Conservation (phyloP, 2,888 invertebrate genomes). For the Bibio marci region DNA sequence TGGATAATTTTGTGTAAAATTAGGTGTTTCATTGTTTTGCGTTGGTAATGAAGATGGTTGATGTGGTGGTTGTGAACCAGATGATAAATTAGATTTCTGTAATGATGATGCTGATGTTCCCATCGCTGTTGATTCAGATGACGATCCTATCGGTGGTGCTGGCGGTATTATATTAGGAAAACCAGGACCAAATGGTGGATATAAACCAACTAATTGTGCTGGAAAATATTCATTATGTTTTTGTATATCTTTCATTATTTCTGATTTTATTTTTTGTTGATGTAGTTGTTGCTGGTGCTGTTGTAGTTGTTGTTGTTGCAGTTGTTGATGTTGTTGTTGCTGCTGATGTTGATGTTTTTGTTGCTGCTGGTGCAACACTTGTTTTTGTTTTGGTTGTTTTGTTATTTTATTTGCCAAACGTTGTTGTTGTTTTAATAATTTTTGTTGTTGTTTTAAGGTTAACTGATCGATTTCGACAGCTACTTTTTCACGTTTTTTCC, state of each 20-base stretch:
- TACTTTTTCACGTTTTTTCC: too few species aligned
- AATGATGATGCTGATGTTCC: neutral
- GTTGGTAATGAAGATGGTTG: neutral
- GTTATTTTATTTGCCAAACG: constrained; percentile 1
- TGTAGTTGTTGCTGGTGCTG: neutral
- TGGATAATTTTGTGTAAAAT: constrained; percentile 25
- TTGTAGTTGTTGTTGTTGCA: constrained; percentile 4
- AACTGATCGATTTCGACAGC: constrained; percentile 3
- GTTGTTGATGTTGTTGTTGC: constrained; percentile 3
- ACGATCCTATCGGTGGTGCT: constrained; percentile 2
- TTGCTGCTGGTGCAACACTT: constrained; percentile 5
- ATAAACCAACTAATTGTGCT: constrained; percentile 4
- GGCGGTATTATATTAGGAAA: neutral
- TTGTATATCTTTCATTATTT: constrained; percentile 4
- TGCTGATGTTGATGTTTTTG: constrained; percentile 6
- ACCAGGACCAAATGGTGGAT: neutral
- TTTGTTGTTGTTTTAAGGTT: constrained; percentile 14
- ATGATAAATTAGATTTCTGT: neutral
- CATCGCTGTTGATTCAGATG: neutral
- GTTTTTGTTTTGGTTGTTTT: constrained; percentile 4
- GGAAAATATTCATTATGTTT: constrained; percentile 7
- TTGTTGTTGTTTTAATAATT: constrained; percentile 4
- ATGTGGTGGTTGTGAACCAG: too few species aligned
- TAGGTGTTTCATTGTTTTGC: constrained; percentile 24
- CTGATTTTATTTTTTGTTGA: neutral